Base-by-base conservation (phyloP, 2,113 vertebrate species). In the Gallinago jamesoni region DNA sequence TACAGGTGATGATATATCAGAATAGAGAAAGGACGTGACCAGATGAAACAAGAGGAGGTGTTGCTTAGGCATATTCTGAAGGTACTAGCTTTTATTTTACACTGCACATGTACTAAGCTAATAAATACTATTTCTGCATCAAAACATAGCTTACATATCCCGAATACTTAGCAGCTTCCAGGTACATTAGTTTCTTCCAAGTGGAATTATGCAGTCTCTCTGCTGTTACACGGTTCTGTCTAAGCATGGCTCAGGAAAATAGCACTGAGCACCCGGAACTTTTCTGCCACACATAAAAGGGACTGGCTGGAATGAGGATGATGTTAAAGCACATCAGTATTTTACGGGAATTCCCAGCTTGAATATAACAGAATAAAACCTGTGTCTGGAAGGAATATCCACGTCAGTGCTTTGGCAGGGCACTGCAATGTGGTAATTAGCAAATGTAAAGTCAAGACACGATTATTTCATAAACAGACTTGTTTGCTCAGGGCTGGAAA, bases 341-440 rank as follows among this genome's bases (percentile, higher is more conserved):
- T 93, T 79, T 59, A 88, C 3, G 64, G 47, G 67, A 88, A 94
- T 91, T 96, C 83, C 84, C 85, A 77, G 39, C 70, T 66, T 63
- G 67, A 72, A 68, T 50, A 21, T 45, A 27, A n/a, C 20, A 47
- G 37, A 30, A 48, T 74, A 59, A 89, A 89, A 33, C 75, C 64
- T 1, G 4, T 56, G 37, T 37, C 77, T 67, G 72, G 30, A 24
- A 88, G 89, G 72, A 75, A 75, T 41, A n/a, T 25, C 27, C 14
- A 5, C 10, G 59, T 72, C 79, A 50, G 62, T 59, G 30, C 57
- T 52, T 37, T 31, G 12, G 20, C 70, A 41, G 52, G 21, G 73
- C 62, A 23, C 43, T 57, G 4, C 45, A 31, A 21, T 8, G 5
- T 11, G 48, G 72, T 14, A 75, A 80, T 72, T 17, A 47, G 57